Evolutionary conservation across 2,888 invertebrate genomes (phyloP).

Genomic region (Thumatha senex): DNA sequence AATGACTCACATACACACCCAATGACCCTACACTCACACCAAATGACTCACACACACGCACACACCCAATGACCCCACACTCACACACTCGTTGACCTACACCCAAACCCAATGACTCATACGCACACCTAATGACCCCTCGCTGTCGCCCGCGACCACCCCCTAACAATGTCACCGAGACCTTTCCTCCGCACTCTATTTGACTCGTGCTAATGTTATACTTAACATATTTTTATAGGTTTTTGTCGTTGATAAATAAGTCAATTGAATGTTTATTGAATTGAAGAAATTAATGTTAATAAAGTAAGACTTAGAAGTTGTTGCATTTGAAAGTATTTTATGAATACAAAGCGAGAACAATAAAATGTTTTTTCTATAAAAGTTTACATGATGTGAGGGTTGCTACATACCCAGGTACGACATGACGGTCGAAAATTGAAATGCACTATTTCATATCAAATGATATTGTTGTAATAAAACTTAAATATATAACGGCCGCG

Average conservation of each 20-base stretch:
- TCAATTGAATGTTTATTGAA: conserved; percentile 83
- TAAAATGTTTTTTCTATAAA: conserved; percentile 82
- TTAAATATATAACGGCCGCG: conserved; percentile 59
- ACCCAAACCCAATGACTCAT: no score
- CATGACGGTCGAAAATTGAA: conserved; percentile 66
- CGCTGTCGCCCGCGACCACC: conserved; percentile 16
- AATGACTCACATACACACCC: no score
- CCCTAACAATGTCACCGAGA: conserved; percentile 44
- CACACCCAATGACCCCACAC: no score
- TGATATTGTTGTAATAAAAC: conserved; percentile 62
- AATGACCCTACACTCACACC: no score
- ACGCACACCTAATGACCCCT: no score
- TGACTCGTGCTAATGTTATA: conserved; percentile 77
- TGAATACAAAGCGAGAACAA: conserved; percentile 82
- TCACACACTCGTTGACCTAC: no score
- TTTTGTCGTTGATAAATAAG: conserved; percentile 82
- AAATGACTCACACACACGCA: no score
- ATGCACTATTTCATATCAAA: conserved; percentile 78
- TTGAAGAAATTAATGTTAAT: conserved; percentile 78
- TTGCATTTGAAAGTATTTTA: conserved; percentile 83
- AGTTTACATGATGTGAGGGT: conserved; percentile 78
- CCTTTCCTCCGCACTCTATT: conserved; percentile 63
- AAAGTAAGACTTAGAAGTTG: conserved; percentile 81
- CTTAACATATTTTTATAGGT: conserved; percentile 80
- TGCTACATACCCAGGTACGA: conserved; percentile 60